Evolutionary conservation across 2,888 invertebrate genomes (phyloP), one percentile per base, ranked within the genome.

Genomic region (Leptinotarsa haldemani): DNA sequence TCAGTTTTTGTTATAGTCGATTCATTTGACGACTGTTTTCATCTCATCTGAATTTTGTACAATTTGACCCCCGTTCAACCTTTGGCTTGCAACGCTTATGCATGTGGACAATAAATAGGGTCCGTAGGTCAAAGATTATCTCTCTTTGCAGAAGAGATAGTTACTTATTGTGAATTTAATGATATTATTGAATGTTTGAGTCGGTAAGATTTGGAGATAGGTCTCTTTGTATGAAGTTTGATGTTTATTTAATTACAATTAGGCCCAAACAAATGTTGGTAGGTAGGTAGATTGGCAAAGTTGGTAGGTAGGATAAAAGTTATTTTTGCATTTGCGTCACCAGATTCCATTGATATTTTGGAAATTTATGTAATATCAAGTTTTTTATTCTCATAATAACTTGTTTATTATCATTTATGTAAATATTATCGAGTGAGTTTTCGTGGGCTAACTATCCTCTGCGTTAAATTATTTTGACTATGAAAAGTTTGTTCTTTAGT

Each of bases 81-180:
- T 52, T 52, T 64, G 15, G 25, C 18, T 46, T 20, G 53, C 56
- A 15, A 70, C 69, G 68, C 52, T 64, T 58, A 68, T 70, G 73
- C 58, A 20, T 73, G 63, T 68, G 68, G 70, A 73, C 70, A 72
- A 63, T 75, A 70, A 75, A 69, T 68, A 64, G 61, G 70, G 70
- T 70, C 68, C 64, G 64, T 68, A 75, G 75, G 73, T 73, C 73
- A 75, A 58, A 68, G 75, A 72, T 70, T 63, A 75, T 46, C 61
- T 13, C 22, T 56, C 68, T 53, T 56, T 68, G 46, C 52, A 47
- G 66, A 66, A 48, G 53, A 67, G 67, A 67, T 61, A 30, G 30
- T 25, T n/a, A 5, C 46, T 56, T 30, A 68, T 68, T 56, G 68
- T 68, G 68, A 53, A 46, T 40, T 46, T 30, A 68, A 58, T 52